phyloP scores from a whole-genome alignment of 2,797 vertebrate genomes.

The Phataginus tricuspis region DNA sequence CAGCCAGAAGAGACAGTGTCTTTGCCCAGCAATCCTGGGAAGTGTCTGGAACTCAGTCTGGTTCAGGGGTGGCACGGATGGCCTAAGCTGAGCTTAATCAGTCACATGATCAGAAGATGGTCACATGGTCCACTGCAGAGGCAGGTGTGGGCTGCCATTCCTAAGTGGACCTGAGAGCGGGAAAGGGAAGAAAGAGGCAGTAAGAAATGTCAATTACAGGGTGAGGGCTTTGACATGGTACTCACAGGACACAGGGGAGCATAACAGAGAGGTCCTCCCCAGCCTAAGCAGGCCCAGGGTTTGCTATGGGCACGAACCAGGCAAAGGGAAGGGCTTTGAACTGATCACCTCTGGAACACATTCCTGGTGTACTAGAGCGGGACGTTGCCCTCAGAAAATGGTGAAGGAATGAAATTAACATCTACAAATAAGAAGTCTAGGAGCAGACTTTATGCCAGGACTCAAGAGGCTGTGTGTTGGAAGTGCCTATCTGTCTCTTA shows the following conservation, averaged over 20 bases:
- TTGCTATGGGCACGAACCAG: not conserved
- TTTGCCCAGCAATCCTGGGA: not conserved
- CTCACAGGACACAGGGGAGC: accelerated
- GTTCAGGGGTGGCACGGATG: not conserved
- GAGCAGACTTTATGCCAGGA: not conserved
- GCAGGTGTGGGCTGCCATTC: not conserved
- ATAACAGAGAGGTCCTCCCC: not conserved
- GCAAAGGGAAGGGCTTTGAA: not conserved
- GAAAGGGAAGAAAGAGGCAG: not conserved
- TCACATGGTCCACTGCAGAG: not conserved
- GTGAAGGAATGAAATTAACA: not conserved
- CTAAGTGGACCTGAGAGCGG: not conserved
- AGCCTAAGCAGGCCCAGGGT: not conserved
- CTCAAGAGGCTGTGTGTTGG: not conserved
- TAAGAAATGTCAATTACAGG: not conserved
- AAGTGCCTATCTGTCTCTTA: not conserved
- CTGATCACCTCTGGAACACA: not conserved
- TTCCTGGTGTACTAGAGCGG: not conserved
- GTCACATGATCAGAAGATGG: not conserved
- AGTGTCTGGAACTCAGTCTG: not conserved
- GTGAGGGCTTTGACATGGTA: not conserved
- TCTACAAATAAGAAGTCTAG: not conserved
- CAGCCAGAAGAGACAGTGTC: not conserved
- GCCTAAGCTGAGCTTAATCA: not conserved
- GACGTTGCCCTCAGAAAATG: not conserved